Base-by-base conservation (phyloP, 2,797 vertebrate species). In the Fratercula arctica region DNA sequence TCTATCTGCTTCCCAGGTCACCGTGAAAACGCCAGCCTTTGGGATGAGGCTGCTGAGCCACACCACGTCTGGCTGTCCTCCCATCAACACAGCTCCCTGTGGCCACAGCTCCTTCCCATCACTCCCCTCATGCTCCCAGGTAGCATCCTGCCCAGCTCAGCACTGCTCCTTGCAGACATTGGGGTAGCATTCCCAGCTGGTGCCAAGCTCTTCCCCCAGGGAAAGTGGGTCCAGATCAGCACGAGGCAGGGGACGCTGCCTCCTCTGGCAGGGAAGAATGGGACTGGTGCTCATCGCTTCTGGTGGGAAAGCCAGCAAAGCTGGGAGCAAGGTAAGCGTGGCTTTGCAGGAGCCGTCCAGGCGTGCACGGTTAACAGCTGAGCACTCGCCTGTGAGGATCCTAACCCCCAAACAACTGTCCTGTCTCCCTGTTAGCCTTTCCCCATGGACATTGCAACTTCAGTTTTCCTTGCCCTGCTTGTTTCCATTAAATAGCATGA, bases 201-300 rank as follows among this genome's bases (percentile, higher is more conserved):
- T 4, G 2, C 48, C 0, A 1, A 43, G 73, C 43, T 1, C 0
- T 33, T 81, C 43, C 29, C 7, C 25, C 20, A 0, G 2, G 60
- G 87, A 85, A 15, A 48, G 68, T 2, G 0, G 11, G 51, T 75
- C 33, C 0, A 1, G 54, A 72, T 53, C 51, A n/a, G 59, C 1
- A 0, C 10, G 1, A 2, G 6, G 54, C 26, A 9, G 24, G 68
- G 69, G 66, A 64, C 29, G 90, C 74, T 64, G 35, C 56, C 86
- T 94, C 72, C 75, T 81, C 61, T 3, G 3, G 33, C 23, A 23
- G 56, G 59, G 50, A 75, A 54, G 73, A 54, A 69, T 13, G 43
- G 29, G 56, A 24, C 64, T 8, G 19, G 57, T 2, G 4, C 41
- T 78, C 69, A 21, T 0, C 0, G 2, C 48, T 50, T 63, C 79